Evolutionary conservation across 1,140 invertebrate genomes (phyloP).

Genomic region (Musca vetustissima): DNA sequence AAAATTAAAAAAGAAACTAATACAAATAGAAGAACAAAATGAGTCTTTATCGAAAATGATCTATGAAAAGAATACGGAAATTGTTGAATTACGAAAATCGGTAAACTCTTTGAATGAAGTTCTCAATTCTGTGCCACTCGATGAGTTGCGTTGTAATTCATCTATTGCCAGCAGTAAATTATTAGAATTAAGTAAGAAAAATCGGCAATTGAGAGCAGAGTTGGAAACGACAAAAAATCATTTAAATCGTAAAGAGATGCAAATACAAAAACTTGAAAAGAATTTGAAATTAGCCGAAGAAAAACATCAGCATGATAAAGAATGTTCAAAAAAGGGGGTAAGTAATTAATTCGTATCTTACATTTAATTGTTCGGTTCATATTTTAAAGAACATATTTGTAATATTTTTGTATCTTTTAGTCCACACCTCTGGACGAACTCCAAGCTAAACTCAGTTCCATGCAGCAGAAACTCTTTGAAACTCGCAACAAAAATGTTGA

Average conservation of each 20-base stretch:
- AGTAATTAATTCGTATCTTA: background rate
- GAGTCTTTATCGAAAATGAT: slow-evolving; percentile 38
- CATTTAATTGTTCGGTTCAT: background rate
- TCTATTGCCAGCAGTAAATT: slow-evolving; percentile 60
- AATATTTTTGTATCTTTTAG: background rate
- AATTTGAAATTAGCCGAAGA: slow-evolving; percentile 48
- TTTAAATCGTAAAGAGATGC: slow-evolving; percentile 48
- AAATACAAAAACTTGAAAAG: slow-evolving; percentile 56
- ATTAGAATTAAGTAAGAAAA: slow-evolving; percentile 61
- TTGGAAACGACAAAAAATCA: slow-evolving; percentile 57
- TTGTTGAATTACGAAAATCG: slow-evolving; percentile 57
- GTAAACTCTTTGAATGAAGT: slow-evolving; percentile 58
- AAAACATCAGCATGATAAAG: slow-evolving; percentile 30
- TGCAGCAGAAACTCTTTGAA: slow-evolving; percentile 67
- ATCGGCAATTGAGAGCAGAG: slow-evolving; percentile 60
- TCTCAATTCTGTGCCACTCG: slow-evolving; percentile 55
- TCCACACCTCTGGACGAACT: slow-evolving; percentile 58
- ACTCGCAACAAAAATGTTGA: slow-evolving; percentile 66
- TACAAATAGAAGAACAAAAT: slow-evolving; percentile 39
- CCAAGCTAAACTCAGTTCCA: slow-evolving; percentile 61
- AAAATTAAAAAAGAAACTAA: slow-evolving; percentile 42
- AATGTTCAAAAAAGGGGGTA: slow-evolving; percentile 15
- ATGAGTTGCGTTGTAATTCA: slow-evolving; percentile 59
- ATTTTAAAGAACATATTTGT: too few relatives aligned
- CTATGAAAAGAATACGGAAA: slow-evolving; percentile 58